These are phyloP conservation scores for Odontomyia ornata DNA, from an alignment of 2,888 invertebrate species.

Conservation along the genomic window DNA sequence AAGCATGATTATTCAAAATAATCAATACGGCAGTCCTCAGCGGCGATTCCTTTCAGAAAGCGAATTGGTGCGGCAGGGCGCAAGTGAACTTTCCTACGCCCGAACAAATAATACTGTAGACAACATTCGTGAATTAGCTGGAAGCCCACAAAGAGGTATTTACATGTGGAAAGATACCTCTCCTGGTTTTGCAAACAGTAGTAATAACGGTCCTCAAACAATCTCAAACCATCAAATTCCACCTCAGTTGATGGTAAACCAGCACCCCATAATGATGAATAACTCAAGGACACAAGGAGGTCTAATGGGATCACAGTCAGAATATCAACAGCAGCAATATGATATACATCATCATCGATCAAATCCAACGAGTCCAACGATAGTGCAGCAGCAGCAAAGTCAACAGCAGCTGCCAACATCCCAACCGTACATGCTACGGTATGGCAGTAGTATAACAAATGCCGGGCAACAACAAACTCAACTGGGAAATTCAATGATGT, in stretches of 20 bases:
- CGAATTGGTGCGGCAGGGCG: slow-evolving; percentile 76
- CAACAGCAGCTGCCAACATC: slow-evolving; percentile 56
- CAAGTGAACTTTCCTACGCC: slow-evolving; percentile 70
- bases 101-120: slow-evolving; percentile 81
- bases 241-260: slow-evolving; percentile 56
- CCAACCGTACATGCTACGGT: slow-evolving; percentile 60
- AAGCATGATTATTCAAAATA: slow-evolving; percentile 54
- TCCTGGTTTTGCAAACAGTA: slow-evolving; percentile 67
- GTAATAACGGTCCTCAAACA: slow-evolving; percentile 58
- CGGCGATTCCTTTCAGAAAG: slow-evolving; percentile 83
- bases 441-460: slow-evolving; percentile 52
- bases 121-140: slow-evolving; percentile 87
- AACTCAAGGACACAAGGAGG: slow-evolving; percentile 51
- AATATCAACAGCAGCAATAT: slow-evolving; percentile 65
- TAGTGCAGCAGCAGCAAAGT: slow-evolving; percentile 63
- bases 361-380: slow-evolving; percentile 78
- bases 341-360: slow-evolving; percentile 71
- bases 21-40: slow-evolving; percentile 73
- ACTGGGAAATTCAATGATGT: slow-evolving; percentile 43
- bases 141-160: slow-evolving; percentile 83
- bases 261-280: slow-evolving; percentile 49
- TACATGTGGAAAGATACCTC: slow-evolving; percentile 84
- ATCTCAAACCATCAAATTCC: slow-evolving; percentile 58
- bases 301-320: slow-evolving; percentile 56
- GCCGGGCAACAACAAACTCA: slow-evolving; percentile 47